phyloP scores from a whole-genome alignment of 2,797 vertebrate genomes.

The Cuculus canorus region DNA sequence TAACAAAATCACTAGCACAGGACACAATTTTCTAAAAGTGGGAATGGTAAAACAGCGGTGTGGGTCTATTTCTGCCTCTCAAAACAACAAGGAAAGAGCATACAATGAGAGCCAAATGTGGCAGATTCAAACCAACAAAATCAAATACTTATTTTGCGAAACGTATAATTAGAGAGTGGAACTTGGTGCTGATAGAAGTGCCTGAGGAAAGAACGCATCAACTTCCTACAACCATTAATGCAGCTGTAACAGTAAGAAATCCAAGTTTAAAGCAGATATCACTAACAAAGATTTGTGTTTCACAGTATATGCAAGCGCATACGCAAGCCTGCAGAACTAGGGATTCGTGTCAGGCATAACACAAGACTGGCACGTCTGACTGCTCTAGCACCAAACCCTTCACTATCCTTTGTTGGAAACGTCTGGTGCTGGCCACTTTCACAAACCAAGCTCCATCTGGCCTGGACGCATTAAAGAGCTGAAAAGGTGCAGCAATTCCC shows the following conservation, averaged over 20 bases:
- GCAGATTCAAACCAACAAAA: slow-evolving; percentile 14
- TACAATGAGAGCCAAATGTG: neutral
- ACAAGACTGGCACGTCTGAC: neutral
- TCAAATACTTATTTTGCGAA: neutral
- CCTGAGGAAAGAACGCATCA: neutral
- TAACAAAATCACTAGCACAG: neutral
- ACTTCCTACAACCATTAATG: neutral
- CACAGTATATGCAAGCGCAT: neutral
- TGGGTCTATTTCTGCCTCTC: neutral
- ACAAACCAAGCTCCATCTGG: neutral
- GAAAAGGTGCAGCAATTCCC: neutral
- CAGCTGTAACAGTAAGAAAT: neutral
- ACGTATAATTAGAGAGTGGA: slow-evolving; percentile 2
- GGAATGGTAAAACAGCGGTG: neutral
- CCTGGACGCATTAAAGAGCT: neutral
- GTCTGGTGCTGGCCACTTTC: neutral
- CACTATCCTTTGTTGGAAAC: neutral
- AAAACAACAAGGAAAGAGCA: neutral
- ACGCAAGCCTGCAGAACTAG: neutral
- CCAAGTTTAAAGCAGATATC: neutral
- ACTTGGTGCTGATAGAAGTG: neutral
- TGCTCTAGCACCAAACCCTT: accelerated
- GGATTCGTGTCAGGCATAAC: accelerated
- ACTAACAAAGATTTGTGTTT: neutral
- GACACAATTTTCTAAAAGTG: neutral